These are phyloP conservation scores for Pogonophryne albipinna DNA, from an alignment of 2,797 vertebrate genomes.

Conservation along the genomic window DNA sequence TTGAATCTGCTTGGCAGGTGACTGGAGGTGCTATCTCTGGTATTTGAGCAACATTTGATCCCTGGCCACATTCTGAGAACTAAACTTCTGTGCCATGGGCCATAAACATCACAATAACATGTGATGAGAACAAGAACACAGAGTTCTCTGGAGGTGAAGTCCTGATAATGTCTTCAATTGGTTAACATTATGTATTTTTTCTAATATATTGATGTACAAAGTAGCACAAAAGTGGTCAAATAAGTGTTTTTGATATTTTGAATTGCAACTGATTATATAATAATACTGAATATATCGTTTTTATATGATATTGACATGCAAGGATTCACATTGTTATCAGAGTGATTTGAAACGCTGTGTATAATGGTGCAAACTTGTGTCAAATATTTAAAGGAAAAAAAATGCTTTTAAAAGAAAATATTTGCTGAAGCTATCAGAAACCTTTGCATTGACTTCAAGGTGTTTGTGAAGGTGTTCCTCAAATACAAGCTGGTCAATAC, in stretches of 20 bases:
- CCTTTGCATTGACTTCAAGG: slow-evolving; percentile 53
- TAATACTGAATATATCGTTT: background rate
- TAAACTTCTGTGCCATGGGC: background rate
- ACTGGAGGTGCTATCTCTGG: slow-evolving; percentile 33
- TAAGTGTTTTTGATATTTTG: background rate
- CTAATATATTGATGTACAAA: background rate
- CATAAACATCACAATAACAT: slow-evolving; percentile 28
- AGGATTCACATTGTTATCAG: background rate
- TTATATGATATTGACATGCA: background rate
- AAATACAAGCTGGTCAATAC: slow-evolving; percentile 60
- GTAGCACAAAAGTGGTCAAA: background rate
- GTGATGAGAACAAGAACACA: slow-evolving; percentile 23
- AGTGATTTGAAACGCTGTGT: background rate
- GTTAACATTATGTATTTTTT: background rate
- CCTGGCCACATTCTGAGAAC: slow-evolving; percentile 43
- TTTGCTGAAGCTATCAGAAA: slow-evolving; percentile 6
- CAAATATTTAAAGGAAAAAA: background rate
- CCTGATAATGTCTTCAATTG: slow-evolving; percentile 1
- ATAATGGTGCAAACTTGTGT: background rate
- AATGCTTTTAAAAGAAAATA: slow-evolving; percentile 14
- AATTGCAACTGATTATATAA: background rate
- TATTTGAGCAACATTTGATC: slow-evolving; percentile 55
- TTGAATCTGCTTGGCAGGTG: slow-evolving; percentile 33
- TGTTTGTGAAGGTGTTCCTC: slow-evolving; percentile 70
- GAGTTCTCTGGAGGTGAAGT: slow-evolving; percentile 16